Evolutionary conservation across 1,140 invertebrate species (phyloP).

Genomic region (Oncopeltus fasciatus): DNA sequence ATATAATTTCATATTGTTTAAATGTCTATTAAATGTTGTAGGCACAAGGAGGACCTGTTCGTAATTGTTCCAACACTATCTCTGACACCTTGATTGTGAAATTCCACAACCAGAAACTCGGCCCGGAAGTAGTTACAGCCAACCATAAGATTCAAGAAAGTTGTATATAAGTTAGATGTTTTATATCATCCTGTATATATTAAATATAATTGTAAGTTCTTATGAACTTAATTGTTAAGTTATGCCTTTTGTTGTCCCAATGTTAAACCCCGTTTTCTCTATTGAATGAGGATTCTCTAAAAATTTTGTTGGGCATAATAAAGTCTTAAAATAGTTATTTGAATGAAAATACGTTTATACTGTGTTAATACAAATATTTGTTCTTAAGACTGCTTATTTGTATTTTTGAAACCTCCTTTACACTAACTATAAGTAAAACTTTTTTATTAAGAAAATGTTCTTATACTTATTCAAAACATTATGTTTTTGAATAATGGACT

Average conservation of each 20-base stretch:
- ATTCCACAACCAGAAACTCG: constrained; percentile 34
- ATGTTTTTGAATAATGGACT: too few relatives aligned
- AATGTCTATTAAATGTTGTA: constrained; percentile 1
- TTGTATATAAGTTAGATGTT: constrained; percentile 50
- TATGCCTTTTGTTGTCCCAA: constrained; percentile 1
- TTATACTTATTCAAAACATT: too few relatives aligned
- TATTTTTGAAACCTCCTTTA: background rate
- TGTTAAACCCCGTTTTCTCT: background rate
- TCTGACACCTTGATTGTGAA: constrained; percentile 18
- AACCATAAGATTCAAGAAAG: constrained; percentile 72
- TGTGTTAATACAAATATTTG: constrained; percentile 7
- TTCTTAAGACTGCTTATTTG: constrained; percentile 1
- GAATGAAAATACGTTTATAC: background rate
- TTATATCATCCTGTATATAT: constrained; percentile 16
- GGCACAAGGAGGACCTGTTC: constrained; percentile 7
- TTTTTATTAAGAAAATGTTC: too few relatives aligned
- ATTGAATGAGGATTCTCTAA: background rate
- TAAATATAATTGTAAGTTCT: constrained; percentile 17
- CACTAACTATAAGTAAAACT: background rate
- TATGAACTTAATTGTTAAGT: constrained; percentile 3
- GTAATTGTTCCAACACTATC: background rate
- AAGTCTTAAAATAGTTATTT: constrained; percentile 3
- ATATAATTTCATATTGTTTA: background rate
- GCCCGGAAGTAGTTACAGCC: constrained; percentile 64
- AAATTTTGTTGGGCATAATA: background rate